These are phyloP conservation scores for Eristalinus sepulchralis DNA, from an alignment of 2,888 invertebrate species.

Conservation along the genomic window DNA sequence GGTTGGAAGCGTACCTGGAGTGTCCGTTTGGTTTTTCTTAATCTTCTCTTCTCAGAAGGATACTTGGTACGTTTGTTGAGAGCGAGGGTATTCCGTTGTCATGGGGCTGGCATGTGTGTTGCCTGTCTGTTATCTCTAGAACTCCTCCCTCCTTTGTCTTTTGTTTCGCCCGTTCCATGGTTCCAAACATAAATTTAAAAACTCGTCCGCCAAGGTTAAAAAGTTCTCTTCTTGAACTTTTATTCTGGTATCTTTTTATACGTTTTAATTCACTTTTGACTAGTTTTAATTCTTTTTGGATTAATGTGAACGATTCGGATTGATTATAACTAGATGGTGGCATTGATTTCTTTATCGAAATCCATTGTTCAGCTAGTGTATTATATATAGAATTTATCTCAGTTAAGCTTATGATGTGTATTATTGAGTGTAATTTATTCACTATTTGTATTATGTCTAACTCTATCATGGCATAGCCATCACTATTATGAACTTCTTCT, in stretches of 20 bases:
- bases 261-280: conserved; percentile 13
- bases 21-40: conserved; percentile 3
- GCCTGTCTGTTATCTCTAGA: conserved; percentile 11
- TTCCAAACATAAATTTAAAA: conserved; percentile 14
- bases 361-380: conserved; percentile 7
- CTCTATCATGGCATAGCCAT: conserved; percentile 4
- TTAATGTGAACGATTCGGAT: conserved; percentile 7
- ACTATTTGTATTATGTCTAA: background rate
- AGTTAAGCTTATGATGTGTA: no score
- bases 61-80: conserved; percentile 5
- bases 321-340: background rate
- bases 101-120: conserved; percentile 4
- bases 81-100: background rate
- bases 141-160: conserved; percentile 1
- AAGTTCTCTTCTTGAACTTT: background rate
- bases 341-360: conserved; percentile 7
- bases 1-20: conserved; percentile 1
- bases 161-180: conserved; percentile 8
- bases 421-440: no score
- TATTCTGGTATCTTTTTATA: conserved; percentile 19
- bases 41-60: conserved; percentile 9
- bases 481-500: background rate
- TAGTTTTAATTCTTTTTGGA: conserved; percentile 7
- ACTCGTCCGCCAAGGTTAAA: conserved; percentile 16
- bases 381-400: conserved; percentile 4